Evolutionary conservation across 2,113 vertebrate species (phyloP).

Genomic region (Perccottus glenii): DNA sequence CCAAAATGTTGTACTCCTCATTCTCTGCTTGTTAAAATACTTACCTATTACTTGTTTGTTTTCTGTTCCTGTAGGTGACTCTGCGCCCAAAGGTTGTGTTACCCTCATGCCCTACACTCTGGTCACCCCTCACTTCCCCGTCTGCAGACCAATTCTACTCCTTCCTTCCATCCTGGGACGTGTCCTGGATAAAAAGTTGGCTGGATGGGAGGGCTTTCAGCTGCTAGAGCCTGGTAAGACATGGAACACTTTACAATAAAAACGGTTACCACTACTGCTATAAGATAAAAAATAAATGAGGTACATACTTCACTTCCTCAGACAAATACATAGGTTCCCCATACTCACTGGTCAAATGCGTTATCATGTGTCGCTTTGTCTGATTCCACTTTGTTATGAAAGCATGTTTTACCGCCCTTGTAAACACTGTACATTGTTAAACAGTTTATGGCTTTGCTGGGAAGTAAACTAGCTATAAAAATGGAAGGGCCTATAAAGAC

Average conservation of each 20-base stretch:
- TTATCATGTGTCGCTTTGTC: conserved; percentile 9
- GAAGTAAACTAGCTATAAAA: conserved; percentile 42
- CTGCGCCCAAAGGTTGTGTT: conserved; percentile 70
- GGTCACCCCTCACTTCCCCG: conserved; percentile 81
- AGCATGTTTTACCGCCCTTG: conserved; percentile 5
- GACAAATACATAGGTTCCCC: no score
- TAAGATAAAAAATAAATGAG: neutral
- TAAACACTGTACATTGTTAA: conserved; percentile 4
- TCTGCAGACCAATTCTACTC: conserved; percentile 83
- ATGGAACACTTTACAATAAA: no score
- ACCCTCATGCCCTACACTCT: conserved; percentile 88
- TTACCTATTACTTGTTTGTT: neutral
- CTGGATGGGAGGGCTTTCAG: conserved; percentile 78
- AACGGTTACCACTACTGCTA: no score
- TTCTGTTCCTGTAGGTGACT: conserved; percentile 47
- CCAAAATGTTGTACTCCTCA: neutral
- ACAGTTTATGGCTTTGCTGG: conserved; percentile 30
- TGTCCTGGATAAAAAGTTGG: conserved; percentile 82
- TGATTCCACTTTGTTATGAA: neutral
- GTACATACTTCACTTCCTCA: no score
- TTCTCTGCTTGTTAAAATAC: no score
- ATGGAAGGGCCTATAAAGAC: conserved; percentile 15
- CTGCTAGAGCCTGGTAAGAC: conserved; percentile 83
- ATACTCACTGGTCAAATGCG: neutral
- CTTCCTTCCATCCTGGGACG: conserved; percentile 82